These are phyloP conservation scores for Cyclina sinensis DNA, from an alignment of 1,140 invertebrate genomes.

Conservation along the genomic window DNA sequence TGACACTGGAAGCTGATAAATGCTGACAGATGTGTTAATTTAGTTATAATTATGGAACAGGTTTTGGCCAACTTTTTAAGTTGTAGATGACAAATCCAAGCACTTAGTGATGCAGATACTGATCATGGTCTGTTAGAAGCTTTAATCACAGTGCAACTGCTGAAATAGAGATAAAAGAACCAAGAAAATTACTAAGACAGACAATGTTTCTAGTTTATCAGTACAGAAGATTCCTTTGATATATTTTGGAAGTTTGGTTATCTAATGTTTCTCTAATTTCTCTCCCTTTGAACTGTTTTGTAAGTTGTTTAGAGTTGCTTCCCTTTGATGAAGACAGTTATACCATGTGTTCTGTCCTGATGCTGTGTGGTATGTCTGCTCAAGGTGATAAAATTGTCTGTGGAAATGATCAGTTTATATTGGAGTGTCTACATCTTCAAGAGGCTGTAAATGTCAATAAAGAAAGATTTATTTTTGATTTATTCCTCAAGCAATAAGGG, in stretches of 20 bases:
- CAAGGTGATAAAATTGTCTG: slow-evolving; percentile 2
- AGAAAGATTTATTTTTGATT: not conserved
- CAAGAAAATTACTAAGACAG: not conserved
- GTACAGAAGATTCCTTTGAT: not conserved
- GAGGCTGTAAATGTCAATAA: slow-evolving; percentile 16
- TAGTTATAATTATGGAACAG: no score
- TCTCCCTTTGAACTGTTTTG: slow-evolving; percentile 11
- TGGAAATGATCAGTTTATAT: slow-evolving; percentile 6
- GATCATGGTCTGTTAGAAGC: not conserved
- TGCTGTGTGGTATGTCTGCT: slow-evolving; percentile 6
- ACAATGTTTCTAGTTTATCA: not conserved
- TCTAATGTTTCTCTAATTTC: not conserved
- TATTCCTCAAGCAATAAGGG: slow-evolving; percentile 1
- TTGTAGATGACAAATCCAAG: not conserved
- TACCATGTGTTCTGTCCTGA: not conserved
- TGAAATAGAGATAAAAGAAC: slow-evolving; percentile 7
- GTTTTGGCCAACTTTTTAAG: no score
- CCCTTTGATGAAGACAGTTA: slow-evolving; percentile 20
- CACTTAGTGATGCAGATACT: not conserved
- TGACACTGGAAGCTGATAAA: no score
- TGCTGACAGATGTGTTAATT: no score
- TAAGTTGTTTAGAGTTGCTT: slow-evolving; percentile 7
- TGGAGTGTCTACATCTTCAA: not conserved
- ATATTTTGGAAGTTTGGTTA: not conserved
- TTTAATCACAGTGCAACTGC: not conserved